Conservation (phyloP, 1,140 invertebrate species). For the Sycobia sp. region DNA sequence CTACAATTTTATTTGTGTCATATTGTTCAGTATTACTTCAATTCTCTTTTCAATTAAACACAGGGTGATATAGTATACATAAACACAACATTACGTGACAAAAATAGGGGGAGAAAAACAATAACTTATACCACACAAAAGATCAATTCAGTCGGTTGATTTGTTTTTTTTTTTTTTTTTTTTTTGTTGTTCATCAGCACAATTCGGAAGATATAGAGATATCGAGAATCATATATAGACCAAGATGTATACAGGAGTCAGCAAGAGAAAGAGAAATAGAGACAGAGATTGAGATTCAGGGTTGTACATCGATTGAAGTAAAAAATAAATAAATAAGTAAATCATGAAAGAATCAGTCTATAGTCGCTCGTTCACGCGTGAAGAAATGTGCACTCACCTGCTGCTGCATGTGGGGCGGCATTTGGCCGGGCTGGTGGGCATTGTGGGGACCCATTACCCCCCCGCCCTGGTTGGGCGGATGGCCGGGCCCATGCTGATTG, state of each 20-base stretch:
- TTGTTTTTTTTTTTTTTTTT: too few species aligned
- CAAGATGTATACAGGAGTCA: background rate
- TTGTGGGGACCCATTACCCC: conserved; percentile 56
- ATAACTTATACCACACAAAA: conserved; percentile 15
- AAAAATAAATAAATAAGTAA: conserved; percentile 16
- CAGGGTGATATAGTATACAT: conserved; percentile 19
- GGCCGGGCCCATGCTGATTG: conserved; percentile 58
- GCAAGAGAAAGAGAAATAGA: background rate
- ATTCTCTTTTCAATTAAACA: too few species aligned
- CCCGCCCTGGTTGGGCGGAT: conserved; percentile 42
- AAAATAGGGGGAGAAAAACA: too few species aligned
- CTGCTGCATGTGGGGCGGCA: conserved; percentile 60
- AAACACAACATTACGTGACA: conserved; percentile 18
- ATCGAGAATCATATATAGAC: background rate
- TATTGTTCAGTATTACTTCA: too few species aligned
- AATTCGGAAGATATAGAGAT: background rate
- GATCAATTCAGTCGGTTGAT: conserved; percentile 15
- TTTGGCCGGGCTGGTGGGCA: conserved; percentile 56
- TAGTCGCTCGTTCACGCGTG: too few species aligned
- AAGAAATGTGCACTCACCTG: conserved; percentile 60
- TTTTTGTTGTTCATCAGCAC: too few species aligned
- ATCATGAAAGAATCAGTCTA: background rate
- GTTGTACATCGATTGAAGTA: background rate
- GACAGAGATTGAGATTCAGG: background rate
- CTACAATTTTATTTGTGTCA: too few species aligned